Base-by-base conservation (phyloP, 1,140 invertebrate species). In the Nilaparvata lugens region DNA sequence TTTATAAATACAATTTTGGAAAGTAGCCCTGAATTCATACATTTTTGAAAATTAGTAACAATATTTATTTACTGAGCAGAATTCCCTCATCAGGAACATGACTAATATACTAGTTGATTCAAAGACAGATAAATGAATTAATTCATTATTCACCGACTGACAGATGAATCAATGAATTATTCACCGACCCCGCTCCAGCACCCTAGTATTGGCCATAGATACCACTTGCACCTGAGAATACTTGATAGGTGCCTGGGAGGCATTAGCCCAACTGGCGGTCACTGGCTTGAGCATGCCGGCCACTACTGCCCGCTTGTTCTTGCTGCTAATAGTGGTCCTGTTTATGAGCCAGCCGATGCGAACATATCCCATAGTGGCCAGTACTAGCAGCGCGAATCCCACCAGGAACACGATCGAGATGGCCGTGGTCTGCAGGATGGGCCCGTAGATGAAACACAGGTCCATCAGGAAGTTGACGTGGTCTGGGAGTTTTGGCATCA, bases 371-470 rank as follows among this genome's bases (percentile, higher is more conserved):
- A 45, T n/a, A 13, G 43, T 45, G n/a, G 43, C 43, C n/a, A 45
- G n/a, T 4, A 45, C 43, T 4, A 45, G 19, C 19, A 45, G 19
- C 19, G 43, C 19, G 19, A 45, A 45, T 45, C 43, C 43, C 3
- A 45, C 19, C 3, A 45, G 43, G 13, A 45, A 45, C n/a, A 45
- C n/a, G 19, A 45, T 16, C 4, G 3, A 16, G n/a, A 45, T 45
- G 19, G 19, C n/a, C 19, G 43, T 19, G n/a, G 43, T 48, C 25
- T 64, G 62, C 0, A 60, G n/a, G 9, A 42, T 23, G 13, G 66
- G 66, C 0, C 59, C 66, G 11, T 62, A 52, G 35, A 55, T 56
- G 19, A 65, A 60, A n/a, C 62, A 60, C 31, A 67, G 42, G 48
- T 58, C 58, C n/a, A 67, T 42, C 38, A 67, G 38, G 14, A 59